Conservation (phyloP, 2,888 invertebrate species). For the Crematogaster levior region DNA sequence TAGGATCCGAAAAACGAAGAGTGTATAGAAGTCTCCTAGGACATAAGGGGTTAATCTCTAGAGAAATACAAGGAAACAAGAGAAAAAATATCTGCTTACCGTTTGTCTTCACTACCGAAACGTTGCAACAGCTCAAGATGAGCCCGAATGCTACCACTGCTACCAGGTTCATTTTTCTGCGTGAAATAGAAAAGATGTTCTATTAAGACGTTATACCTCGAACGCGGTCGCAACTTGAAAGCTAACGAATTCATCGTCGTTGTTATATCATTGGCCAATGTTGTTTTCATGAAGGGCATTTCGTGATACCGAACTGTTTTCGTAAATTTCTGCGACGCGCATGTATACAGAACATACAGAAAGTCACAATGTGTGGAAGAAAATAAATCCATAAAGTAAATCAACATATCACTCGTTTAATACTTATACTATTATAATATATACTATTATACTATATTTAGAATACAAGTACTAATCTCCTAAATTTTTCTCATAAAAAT, state of each 20-base stretch:
- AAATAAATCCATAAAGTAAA: background rate
- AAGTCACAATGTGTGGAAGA: too few species aligned
- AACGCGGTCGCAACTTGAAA: background rate
- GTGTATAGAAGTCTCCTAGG: background rate
- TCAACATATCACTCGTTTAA: background rate
- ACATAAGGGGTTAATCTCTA: background rate
- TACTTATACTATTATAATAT: too few species aligned
- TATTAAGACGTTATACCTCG: background rate
- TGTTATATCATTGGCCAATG: background rate
- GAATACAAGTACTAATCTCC: too few species aligned
- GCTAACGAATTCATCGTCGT: background rate
- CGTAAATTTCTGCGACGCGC: too few species aligned
- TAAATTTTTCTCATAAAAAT: too few species aligned
- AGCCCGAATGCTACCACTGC: slow-evolving; percentile 14
- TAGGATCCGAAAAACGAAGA: background rate
- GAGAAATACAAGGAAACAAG: background rate
- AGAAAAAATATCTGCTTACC: slow-evolving; percentile 33
- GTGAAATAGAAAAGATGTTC: slow-evolving; percentile 11
- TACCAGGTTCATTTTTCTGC: slow-evolving; percentile 51
- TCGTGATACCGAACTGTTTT: background rate
- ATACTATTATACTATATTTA: too few species aligned
- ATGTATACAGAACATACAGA: background rate
- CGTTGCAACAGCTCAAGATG: slow-evolving; percentile 28
- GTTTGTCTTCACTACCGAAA: background rate
- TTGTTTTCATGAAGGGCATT: background rate